Conservation (phyloP, 64 coral and sea anemone genomes). For the Stylophora pistillata region DNA sequence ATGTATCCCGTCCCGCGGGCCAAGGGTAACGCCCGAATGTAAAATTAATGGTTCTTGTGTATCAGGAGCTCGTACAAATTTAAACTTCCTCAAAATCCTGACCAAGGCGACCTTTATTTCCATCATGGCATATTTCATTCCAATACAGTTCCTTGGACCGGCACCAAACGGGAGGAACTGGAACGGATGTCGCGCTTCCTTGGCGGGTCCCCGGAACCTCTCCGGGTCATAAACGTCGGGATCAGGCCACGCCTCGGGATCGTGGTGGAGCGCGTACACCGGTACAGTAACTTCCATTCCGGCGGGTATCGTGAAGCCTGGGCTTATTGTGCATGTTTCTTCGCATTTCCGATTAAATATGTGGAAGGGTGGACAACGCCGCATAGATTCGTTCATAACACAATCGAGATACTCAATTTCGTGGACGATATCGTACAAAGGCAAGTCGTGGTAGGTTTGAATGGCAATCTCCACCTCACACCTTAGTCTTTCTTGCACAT, state of each 20-base stretch:
- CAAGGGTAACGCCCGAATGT: not conserved
- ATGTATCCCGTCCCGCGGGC: conserved; percentile 7
- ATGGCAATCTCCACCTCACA: conserved; percentile 19
- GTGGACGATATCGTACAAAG: conserved; percentile 40
- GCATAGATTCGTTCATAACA: conserved; percentile 43
- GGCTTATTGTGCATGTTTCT: conserved; percentile 18
- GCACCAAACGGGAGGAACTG: conserved; percentile 44
- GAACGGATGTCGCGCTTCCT: conserved; percentile 18
- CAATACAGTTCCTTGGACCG: conserved; percentile 40
- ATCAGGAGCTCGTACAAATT: conserved; percentile 31
- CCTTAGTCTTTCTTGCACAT: conserved; percentile 42
- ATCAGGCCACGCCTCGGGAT: conserved; percentile 21
- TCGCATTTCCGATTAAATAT: conserved; percentile 8
- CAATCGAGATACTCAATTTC: conserved; percentile 49
- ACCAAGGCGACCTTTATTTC: conserved; percentile 28
- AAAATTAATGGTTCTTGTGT: conserved; percentile 19
- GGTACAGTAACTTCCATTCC: conserved; percentile 27
- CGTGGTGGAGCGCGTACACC: conserved; percentile 39
- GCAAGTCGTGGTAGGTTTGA: conserved; percentile 5
- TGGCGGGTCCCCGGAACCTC: conserved; percentile 30
- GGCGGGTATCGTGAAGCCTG: not conserved
- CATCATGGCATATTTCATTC: conserved; percentile 23
- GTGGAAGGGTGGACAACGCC: conserved; percentile 19
- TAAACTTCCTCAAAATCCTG: conserved; percentile 33
- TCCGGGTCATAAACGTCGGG: conserved; percentile 29